phyloP scores from a whole-genome alignment of 2,888 invertebrate genomes.

The Agelastica alni region DNA sequence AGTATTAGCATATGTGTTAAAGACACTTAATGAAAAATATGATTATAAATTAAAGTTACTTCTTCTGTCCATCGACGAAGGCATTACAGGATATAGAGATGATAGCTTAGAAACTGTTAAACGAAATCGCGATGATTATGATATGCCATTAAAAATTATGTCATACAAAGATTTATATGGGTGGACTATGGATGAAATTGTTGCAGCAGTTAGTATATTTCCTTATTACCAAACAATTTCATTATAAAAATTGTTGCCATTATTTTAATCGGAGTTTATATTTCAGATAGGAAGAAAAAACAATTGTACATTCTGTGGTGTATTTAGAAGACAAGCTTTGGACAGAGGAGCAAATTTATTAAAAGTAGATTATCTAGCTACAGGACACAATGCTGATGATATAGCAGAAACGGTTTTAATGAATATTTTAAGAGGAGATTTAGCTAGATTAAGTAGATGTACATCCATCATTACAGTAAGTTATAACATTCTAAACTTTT shows the following conservation, averaged over 20 bases:
- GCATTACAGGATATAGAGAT: slow-evolving; percentile 94
- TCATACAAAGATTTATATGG: slow-evolving; percentile 98
- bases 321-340: slow-evolving; percentile 93
- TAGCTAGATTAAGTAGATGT: slow-evolving; percentile 89
- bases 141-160: slow-evolving; percentile 89
- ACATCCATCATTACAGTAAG: slow-evolving; percentile 87
- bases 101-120: slow-evolving; percentile 97
- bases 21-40: slow-evolving; percentile 86
- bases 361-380: slow-evolving; percentile 90
- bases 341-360: slow-evolving; percentile 91
- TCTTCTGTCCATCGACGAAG: slow-evolving; percentile 96
- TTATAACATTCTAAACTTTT: slow-evolving; percentile 8
- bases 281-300: slow-evolving; percentile 79
- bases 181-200: slow-evolving; percentile 99
- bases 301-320: slow-evolving; percentile 96
- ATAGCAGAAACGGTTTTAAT: slow-evolving; percentile 98
- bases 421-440: slow-evolving; percentile 96
- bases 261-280: too few species aligned
- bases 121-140: slow-evolving; percentile 90
- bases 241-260: too few species aligned
- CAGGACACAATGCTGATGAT: slow-evolving; percentile 97
- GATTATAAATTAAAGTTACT: slow-evolving; percentile 88
- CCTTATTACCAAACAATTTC: too few species aligned
- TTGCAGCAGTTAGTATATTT: slow-evolving; percentile 66
- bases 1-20: slow-evolving; percentile 91